Conservation (phyloP, 2,113 vertebrate species). For the Tragelaphus imberbis region DNA sequence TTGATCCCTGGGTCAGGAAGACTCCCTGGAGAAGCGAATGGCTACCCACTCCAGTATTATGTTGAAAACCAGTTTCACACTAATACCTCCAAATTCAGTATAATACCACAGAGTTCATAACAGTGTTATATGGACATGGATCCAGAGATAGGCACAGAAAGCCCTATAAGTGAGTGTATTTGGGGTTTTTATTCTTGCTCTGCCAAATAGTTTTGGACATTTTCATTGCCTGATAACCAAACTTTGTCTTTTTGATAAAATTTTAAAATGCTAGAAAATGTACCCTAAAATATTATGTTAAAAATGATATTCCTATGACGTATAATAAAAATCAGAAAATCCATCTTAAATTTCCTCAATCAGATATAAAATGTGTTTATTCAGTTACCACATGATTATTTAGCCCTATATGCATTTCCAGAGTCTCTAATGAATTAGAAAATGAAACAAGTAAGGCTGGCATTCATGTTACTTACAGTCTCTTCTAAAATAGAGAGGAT, state of each 20-base stretch:
- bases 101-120: not conserved
- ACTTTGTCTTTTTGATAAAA: not conserved
- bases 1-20: not conserved
- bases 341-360: not conserved
- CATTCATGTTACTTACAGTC: not conserved
- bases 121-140: not conserved
- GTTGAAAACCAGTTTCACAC: not conserved
- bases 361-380: not conserved
- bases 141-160: not conserved
- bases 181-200: not conserved
- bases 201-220: rapidly evolving
- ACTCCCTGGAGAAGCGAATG: not conserved
- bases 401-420: not conserved
- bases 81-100: not conserved
- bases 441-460: not conserved
- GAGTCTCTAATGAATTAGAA: not conserved
- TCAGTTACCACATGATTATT: not conserved
- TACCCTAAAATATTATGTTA: not conserved
- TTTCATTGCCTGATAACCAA: not conserved
- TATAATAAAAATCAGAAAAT: not conserved
- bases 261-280: not conserved
- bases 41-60: not conserved
- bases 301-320: not conserved
- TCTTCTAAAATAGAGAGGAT: not conserved
- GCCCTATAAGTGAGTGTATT: not conserved